Percentiles rank a stretch among this genome's conserved stretches.
These are phyloP conservation scores for Drosophila melanosoma DNA, from an alignment of 2,888 invertebrate species.

Conservation along the genomic window DNA sequence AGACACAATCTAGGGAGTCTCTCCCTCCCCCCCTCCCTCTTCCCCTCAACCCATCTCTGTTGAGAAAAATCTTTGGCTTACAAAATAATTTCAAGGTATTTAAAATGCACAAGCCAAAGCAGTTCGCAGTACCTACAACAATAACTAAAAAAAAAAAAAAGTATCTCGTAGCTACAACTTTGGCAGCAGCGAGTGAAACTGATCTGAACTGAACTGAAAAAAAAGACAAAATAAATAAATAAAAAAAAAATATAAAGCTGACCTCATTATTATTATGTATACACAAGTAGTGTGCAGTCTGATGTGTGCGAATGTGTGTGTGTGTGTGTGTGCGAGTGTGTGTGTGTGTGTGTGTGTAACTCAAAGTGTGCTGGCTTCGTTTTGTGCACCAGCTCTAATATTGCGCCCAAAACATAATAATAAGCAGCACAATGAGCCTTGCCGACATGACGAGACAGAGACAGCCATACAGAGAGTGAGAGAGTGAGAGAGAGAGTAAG, in stretches of 20 bases:
- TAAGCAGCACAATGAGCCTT: constrained; percentile 43
- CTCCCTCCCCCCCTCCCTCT: background rate
- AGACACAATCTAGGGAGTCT: constrained; percentile 2
- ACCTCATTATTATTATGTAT: constrained; percentile 77
- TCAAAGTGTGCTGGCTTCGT: constrained; percentile 50
- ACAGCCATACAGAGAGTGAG: background rate
- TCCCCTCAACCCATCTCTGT: background rate
- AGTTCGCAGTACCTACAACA: constrained; percentile 51
- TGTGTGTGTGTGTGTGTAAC: constrained; percentile 21
- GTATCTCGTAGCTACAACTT: constrained; percentile 76
- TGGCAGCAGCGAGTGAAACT: constrained; percentile 60
- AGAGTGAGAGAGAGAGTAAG: background rate
- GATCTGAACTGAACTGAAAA: constrained; percentile 49
- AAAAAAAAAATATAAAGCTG: constrained; percentile 64
- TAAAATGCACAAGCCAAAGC: constrained; percentile 65
- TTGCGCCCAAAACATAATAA: constrained; percentile 62
- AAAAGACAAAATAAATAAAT: constrained; percentile 50
- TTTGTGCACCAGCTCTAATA: constrained; percentile 72
- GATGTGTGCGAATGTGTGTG: constrained; percentile 9
- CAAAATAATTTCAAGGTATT: constrained; percentile 74
- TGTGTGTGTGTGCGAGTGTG: constrained; percentile 1
- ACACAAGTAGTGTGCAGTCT: constrained; percentile 45
- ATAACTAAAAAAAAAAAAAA: constrained; percentile 43
- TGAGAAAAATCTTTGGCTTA: constrained; percentile 65
- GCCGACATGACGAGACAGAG: constrained; percentile 1